Percentiles rank a stretch among this genome's conserved stretches.
These are phyloP conservation scores for Siniperca obscura DNA, from an alignment of 2,797 vertebrate species.

Conservation along the genomic window DNA sequence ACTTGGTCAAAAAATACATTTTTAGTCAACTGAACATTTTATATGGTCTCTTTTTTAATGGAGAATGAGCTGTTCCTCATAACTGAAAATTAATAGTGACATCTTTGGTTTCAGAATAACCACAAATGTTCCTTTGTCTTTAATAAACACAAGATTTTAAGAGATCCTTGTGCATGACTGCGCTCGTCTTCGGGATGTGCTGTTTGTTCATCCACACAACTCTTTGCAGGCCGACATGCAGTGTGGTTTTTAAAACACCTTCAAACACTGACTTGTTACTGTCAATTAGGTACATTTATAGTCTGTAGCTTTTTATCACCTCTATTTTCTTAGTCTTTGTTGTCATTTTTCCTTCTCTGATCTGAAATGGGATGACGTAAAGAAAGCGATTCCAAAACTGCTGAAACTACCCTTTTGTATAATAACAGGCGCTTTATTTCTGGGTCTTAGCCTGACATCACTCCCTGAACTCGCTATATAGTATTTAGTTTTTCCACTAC, in stretches of 20 bases:
- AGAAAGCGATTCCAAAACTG: neutral
- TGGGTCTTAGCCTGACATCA: neutral
- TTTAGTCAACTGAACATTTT: conserved; percentile 24
- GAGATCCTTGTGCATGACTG: conserved; percentile 16
- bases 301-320: conserved; percentile 26
- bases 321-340: neutral
- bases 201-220: conserved; percentile 38
- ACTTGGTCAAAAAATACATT: neutral
- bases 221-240: conserved; percentile 15
- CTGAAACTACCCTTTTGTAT: neutral
- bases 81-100: conserved; percentile 6
- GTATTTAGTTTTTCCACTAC: neutral
- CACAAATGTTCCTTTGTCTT: conserved; percentile 20
- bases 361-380: neutral
- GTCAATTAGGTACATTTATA: conserved; percentile 29
- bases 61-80: conserved; percentile 5
- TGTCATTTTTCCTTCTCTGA: conserved; percentile 5
- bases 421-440: neutral
- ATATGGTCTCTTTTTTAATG: neutral
- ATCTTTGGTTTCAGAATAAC: conserved; percentile 15
- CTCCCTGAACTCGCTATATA: neutral
- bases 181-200: conserved; percentile 1
- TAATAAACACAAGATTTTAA: conserved; percentile 23
- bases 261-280: conserved; percentile 29
- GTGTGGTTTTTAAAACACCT: conserved; percentile 29